These are phyloP conservation scores for Athene cunicularia DNA, from an alignment of 2,113 vertebrate genomes.

Conservation along the genomic window DNA sequence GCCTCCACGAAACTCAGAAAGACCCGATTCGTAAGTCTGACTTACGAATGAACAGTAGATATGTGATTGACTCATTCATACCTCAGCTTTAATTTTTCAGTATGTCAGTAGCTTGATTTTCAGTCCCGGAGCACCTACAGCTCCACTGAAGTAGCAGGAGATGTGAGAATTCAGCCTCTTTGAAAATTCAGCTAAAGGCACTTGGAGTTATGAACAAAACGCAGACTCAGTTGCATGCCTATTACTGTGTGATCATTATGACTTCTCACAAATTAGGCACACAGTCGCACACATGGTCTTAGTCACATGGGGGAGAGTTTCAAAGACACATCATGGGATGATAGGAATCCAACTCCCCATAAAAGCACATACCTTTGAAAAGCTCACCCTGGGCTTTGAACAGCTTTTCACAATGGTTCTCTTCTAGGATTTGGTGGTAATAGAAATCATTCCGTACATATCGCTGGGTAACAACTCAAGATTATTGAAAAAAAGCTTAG, in stretches of 20 bases:
- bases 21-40: not conserved
- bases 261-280: constrained; percentile 60
- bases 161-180: constrained; percentile 55
- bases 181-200: constrained; percentile 68
- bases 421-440: constrained; percentile 14
- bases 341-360: constrained; percentile 18
- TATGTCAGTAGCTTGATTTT: constrained; percentile 41
- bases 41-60: not conserved
- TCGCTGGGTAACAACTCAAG: not conserved
- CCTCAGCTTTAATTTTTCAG: constrained; percentile 48
- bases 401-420: constrained; percentile 18
- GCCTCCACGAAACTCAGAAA: not conserved
- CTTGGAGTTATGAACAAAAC: constrained; percentile 57
- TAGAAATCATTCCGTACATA: constrained; percentile 2
- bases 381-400: constrained; percentile 37
- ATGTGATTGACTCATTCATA: constrained; percentile 27
- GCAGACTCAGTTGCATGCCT: constrained; percentile 43
- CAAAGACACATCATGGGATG: constrained; percentile 25
- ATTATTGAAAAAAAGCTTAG: constrained; percentile 13
- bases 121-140: constrained; percentile 36
- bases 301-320: constrained; percentile 30
- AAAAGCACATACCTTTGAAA: constrained; percentile 51
- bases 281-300: constrained; percentile 18
- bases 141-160: constrained; percentile 55
- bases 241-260: constrained; percentile 55